Percentiles rank a stretch among this genome's conserved stretches.
Evolutionary conservation across 2,113 vertebrate genomes (phyloP).

Genomic region (Taurulus bubalis): DNA sequence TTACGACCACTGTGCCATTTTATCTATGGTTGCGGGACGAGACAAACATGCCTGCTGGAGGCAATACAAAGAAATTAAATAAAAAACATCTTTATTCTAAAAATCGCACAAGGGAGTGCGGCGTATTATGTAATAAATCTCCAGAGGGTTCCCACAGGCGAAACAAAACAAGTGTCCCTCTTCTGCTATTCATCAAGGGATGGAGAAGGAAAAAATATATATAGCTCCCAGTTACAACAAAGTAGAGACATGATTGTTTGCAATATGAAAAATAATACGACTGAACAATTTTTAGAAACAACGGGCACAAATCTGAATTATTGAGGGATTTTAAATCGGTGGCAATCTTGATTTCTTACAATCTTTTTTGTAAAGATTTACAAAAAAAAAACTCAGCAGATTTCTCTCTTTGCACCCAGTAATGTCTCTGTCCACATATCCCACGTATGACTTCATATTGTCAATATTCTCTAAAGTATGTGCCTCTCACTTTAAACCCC

Average conservation of each 20-base stretch:
- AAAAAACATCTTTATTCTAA: constrained; percentile 14
- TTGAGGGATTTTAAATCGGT: not conserved
- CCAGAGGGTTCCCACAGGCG: not conserved
- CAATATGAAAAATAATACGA: not conserved
- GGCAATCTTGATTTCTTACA: constrained; percentile 4
- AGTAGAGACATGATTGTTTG: not conserved
- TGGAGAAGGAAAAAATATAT: too few relatives aligned
- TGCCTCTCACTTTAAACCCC: constrained; percentile 28
- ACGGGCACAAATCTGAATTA: not conserved
- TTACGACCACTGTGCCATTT: not conserved
- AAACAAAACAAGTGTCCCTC: not conserved
- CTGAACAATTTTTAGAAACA: not conserved
- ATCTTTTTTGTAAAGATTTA: not conserved
- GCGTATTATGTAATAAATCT: constrained; percentile 40
- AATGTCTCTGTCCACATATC: constrained; percentile 19
- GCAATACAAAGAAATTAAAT: not conserved
- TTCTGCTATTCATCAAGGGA: not conserved
- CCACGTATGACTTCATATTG: constrained; percentile 33
- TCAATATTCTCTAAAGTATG: constrained; percentile 37
- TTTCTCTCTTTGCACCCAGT: constrained; percentile 14
- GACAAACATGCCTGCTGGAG: constrained; percentile 11
- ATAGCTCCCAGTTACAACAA: constrained; percentile 7
- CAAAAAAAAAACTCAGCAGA: not conserved
- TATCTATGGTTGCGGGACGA: not conserved
- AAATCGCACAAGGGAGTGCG: constrained; percentile 11